Evolutionary conservation across 2,888 invertebrate genomes (phyloP).

Genomic region (Athetis lepigone): DNA sequence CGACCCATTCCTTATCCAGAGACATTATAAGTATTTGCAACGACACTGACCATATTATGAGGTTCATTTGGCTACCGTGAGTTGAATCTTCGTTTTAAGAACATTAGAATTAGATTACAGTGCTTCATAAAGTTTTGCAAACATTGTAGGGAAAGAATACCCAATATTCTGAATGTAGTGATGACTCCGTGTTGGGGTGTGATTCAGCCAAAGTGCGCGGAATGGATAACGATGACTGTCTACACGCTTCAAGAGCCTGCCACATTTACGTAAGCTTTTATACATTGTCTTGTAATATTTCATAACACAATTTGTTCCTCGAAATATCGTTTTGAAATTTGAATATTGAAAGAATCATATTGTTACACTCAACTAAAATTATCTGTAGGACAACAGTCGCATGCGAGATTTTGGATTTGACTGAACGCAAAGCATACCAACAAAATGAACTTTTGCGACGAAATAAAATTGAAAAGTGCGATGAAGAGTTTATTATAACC

Average conservation of each 20-base stretch:
- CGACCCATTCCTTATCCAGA: constrained; percentile 83
- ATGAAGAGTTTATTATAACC: constrained; percentile 85
- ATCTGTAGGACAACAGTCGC: constrained; percentile 79
- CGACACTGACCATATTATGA: constrained; percentile 81
- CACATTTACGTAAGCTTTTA: constrained; percentile 82
- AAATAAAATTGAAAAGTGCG: constrained; percentile 82
- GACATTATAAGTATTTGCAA: constrained; percentile 84
- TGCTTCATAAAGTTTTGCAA: not conserved
- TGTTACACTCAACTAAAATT: constrained; percentile 6
- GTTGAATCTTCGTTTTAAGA: constrained; percentile 6
- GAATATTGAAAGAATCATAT: not conserved
- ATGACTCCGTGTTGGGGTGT: constrained; percentile 89
- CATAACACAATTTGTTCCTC: no score
- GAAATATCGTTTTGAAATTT: not conserved
- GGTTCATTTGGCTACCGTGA: constrained; percentile 89
- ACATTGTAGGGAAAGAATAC: constrained; percentile 82
- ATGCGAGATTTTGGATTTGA: constrained; percentile 85
- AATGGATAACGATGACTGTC: constrained; percentile 88
- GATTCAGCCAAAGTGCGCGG: constrained; percentile 78
- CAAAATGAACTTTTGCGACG: constrained; percentile 79
- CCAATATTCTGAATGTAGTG: constrained; percentile 84
- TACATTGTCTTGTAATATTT: not conserved
- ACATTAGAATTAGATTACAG: no score
- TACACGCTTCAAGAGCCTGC: constrained; percentile 86
- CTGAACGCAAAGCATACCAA: constrained; percentile 80